Base-by-base conservation (phyloP, 2,888 invertebrate genomes). In the Aphodius granarius region DNA sequence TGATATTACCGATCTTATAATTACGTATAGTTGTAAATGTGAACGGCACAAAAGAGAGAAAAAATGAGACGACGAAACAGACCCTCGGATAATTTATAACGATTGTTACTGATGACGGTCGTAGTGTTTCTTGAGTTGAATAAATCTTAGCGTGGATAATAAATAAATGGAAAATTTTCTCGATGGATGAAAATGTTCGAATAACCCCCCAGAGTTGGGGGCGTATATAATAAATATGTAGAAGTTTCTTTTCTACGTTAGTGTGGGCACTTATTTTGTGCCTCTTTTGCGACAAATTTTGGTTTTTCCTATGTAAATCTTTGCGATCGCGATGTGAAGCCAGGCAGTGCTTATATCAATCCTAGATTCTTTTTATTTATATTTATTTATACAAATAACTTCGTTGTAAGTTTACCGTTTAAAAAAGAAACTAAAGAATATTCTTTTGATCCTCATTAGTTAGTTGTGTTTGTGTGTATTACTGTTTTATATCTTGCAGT, bases 1-100 rank as follows among this genome's bases (percentile, higher is more conserved):
- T 87, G 87, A 87, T 87, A 87, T 86, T 84, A 82, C 81, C 84
- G 83, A 85, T 85, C 84, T 84, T 84, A 82, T 80, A 82, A 81
- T 83, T 83, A 81, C 80, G 81, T 83, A 81, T 82, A 81, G 81
- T 81, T 82, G 82, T 81, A 81, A 81, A 81, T 79, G 80, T 78
- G 81, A 81, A 80, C 79, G 83, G 82, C 81, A 79, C 81, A 79
- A 80, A 43, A 43, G 68, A 5, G n/a, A 78, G 76, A 73, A 75
- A 74, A 71, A 76, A 71, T 71, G 62, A 74, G 4, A 22, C 16
- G 65, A 76, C 2, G 63, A 72, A 43, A 72, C 16, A 66, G 22
- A 65, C 23, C 71, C 72, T 16, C 65, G 65, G 75, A 73, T 68
- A 70, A 75, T 65, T 75, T 73, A 73, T 73, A 74, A 79, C 79